Conservation (phyloP, 2,888 invertebrate species). For the Philereme transversata region DNA sequence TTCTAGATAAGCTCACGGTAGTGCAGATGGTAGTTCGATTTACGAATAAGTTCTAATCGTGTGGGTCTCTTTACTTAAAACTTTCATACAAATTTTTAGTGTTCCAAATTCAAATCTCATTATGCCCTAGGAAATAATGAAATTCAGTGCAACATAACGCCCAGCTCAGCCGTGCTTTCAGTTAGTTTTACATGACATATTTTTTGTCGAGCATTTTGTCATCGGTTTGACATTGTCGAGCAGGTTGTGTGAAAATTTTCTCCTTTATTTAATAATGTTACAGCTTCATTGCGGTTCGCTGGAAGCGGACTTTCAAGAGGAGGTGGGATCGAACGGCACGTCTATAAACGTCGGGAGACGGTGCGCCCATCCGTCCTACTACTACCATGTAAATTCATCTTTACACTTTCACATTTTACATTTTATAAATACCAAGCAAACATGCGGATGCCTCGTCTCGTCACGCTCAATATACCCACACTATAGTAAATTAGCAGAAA, state of each 20-base stretch:
- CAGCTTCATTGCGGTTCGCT: constrained; percentile 72
- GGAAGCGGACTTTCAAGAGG: constrained; percentile 60
- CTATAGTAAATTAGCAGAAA: constrained; percentile 48
- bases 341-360: constrained; percentile 61
- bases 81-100: no score
- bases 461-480: constrained; percentile 24
- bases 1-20: no score
- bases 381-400: constrained; percentile 67
- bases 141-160: no score
- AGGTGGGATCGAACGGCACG: constrained; percentile 55
- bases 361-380: constrained; percentile 73
- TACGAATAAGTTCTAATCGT: no score
- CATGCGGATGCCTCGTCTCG: constrained; percentile 14
- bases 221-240: no score
- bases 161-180: no score
- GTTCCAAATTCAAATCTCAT: no score
- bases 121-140: no score
- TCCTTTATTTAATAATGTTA: constrained; percentile 24
- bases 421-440: constrained; percentile 39
- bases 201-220: no score
- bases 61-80: no score
- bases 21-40: no score
- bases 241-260: background rate
- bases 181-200: no score
- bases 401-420: constrained; percentile 42